These are phyloP conservation scores for Pristionchus fissidentatus DNA, from an alignment of 2,888 invertebrate genomes.

Conservation along the genomic window DNA sequence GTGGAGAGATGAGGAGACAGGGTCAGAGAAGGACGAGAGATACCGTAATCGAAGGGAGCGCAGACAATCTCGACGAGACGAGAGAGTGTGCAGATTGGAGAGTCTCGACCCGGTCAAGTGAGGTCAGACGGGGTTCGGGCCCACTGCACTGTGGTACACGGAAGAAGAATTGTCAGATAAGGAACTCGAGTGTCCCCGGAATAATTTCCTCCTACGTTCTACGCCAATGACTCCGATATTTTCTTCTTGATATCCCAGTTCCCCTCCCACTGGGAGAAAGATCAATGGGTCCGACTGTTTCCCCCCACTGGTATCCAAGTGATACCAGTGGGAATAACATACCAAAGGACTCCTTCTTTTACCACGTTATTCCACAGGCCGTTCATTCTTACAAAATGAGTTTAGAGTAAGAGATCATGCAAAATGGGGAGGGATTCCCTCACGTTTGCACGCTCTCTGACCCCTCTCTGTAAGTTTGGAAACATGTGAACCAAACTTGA, in stretches of 20 bases:
- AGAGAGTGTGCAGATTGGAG: neutral
- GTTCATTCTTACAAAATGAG: too few species aligned
- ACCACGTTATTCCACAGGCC: too few species aligned
- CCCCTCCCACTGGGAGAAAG: too few species aligned
- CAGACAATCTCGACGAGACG: neutral
- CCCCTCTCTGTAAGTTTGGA: too few species aligned
- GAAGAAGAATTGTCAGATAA: neutral
- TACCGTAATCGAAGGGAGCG: neutral
- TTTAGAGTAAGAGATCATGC: too few species aligned
- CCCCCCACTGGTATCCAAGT: too few species aligned
- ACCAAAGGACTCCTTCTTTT: too few species aligned
- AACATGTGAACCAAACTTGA: too few species aligned
- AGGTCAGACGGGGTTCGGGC: neutral
- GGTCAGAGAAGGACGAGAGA: neutral
- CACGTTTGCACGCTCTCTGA: too few species aligned
- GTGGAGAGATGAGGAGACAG: neutral
- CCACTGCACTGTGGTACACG: neutral
- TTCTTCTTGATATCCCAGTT: neutral
- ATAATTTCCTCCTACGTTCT: neutral
- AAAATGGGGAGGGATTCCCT: too few species aligned
- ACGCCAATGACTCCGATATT: neutral
- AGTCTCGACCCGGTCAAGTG: slow-evolving; percentile 14
- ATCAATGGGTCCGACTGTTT: neutral
- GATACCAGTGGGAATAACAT: too few species aligned
- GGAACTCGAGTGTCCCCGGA: neutral